These are phyloP conservation scores for Microctenopoma stevenorrisi DNA, from an alignment of 2,797 vertebrate genomes.

Conservation along the genomic window DNA sequence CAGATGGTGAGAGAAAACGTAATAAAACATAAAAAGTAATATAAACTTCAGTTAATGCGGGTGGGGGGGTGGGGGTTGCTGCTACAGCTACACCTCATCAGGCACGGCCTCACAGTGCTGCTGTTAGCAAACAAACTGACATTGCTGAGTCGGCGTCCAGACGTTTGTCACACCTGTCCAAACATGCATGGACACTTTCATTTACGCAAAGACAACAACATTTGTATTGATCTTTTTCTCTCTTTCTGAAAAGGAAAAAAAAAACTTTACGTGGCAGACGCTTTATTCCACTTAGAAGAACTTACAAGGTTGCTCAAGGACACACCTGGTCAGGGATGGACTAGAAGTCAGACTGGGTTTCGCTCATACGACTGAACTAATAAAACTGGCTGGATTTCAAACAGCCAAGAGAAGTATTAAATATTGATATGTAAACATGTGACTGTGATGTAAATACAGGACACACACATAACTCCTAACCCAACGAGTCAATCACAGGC, in stretches of 20 bases:
- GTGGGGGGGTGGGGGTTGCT: too few relatives aligned
- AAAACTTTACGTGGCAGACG: too few relatives aligned
- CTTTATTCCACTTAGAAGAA: too few relatives aligned
- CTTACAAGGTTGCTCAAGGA: too few relatives aligned
- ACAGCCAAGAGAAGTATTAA: background rate
- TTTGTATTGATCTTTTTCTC: background rate
- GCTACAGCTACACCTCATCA: background rate
- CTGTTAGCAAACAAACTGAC: background rate
- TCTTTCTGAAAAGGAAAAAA: background rate
- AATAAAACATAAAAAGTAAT: too few relatives aligned
- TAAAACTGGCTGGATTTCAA: background rate
- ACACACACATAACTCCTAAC: conserved; percentile 1
- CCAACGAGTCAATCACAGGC: conserved; percentile 29
- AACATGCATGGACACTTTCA: too few relatives aligned
- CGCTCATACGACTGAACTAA: too few relatives aligned
- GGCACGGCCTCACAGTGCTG: background rate
- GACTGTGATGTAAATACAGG: conserved; percentile 2
- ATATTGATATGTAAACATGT: conserved; percentile 15
- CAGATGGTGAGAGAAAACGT: background rate
- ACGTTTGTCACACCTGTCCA: too few relatives aligned
- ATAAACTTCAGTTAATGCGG: too few relatives aligned
- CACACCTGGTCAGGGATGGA: too few relatives aligned
- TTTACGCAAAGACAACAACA: background rate
- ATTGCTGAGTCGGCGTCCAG: too few relatives aligned
- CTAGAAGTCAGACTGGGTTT: too few relatives aligned